These are phyloP conservation scores for Parasteatoda tepidariorum DNA, from an alignment of 1,140 invertebrate genomes.

Conservation along the genomic window DNA sequence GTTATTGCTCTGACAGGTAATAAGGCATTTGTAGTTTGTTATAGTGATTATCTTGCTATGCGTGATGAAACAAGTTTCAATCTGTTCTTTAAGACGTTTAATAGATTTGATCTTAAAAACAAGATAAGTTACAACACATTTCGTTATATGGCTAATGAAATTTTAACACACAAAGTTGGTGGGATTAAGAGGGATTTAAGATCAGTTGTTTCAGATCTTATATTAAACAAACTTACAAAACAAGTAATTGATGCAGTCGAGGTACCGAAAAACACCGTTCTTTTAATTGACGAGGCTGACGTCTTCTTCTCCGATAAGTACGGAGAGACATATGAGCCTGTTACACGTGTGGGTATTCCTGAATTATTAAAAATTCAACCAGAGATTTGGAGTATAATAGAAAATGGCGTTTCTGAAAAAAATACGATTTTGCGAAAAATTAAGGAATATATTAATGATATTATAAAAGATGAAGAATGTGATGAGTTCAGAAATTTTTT, in stretches of 20 bases:
- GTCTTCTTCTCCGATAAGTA: background rate
- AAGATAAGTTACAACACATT: background rate
- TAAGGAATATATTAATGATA: background rate
- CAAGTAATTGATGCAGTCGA: background rate
- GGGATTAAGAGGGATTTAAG: background rate
- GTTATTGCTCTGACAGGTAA: background rate
- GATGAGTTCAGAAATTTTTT: background rate
- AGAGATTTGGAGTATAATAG: background rate
- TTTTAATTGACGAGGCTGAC: background rate
- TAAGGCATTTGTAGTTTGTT: background rate
- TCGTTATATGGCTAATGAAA: background rate
- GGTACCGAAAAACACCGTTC: background rate
- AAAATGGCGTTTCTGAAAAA: background rate
- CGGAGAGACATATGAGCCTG: background rate
- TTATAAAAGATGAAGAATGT: background rate
- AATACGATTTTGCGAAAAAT: background rate
- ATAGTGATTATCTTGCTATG: background rate
- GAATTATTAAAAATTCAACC: background rate
- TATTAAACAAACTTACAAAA: background rate
- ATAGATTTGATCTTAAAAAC: background rate
- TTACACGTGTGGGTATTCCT: background rate
- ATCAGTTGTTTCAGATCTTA: background rate
- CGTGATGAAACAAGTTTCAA: background rate
- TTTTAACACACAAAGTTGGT: background rate
- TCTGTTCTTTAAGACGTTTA: background rate